Base-by-base conservation (phyloP, 2,888 invertebrate genomes). In the Cepaea hortensis region DNA sequence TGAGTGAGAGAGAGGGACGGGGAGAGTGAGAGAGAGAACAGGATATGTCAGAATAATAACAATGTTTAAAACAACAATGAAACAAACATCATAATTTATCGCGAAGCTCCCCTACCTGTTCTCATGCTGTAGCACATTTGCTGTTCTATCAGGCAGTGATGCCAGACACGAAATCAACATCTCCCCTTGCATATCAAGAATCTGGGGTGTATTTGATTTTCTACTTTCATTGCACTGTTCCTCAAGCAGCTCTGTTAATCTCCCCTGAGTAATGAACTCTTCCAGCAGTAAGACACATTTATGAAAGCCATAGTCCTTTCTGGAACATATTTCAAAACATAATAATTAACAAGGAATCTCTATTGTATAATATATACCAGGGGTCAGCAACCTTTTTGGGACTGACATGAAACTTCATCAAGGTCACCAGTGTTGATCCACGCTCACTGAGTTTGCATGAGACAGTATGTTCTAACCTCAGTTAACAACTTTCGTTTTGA, bases 121-220 rank as follows among this genome's bases (percentile, higher is more conserved):
- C 88, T 93, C 91, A 84, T 88, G 89, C 86, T 92, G 90, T 46
- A 93, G 89, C 86, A 90, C 91, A 86, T 92, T 93, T 62, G 92
- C 92, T 87, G 91, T 90, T 87, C 90, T 91, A 61, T 92, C 91
- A n/a, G 93, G 93, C 15, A 93, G 85, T 11, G 91, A 89, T 61
- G 90, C 87, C 23, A 93, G 88, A 48, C 89, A 87, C 1, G 86
- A 88, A 9, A 92, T 86, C 20, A 93, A 85, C 20, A 76, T 75
- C n/a, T 86, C 86, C 77, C 75, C 81, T 55, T 86, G 76, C 4
- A 68, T 46, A 50, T 80, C 85, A n/a, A 85, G 72, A 48, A 61
- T 20, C 35, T 70, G 70, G 20, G 84, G 65, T 18, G 46, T 46
- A 6, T 72, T n/a, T 72, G 85, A 72, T 11, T 35, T 35, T n/a